Percentiles rank a stretch among this genome's conserved stretches.
Evolutionary conservation across 1,140 invertebrate genomes (phyloP).

Genomic region (Achroia grisella): DNA sequence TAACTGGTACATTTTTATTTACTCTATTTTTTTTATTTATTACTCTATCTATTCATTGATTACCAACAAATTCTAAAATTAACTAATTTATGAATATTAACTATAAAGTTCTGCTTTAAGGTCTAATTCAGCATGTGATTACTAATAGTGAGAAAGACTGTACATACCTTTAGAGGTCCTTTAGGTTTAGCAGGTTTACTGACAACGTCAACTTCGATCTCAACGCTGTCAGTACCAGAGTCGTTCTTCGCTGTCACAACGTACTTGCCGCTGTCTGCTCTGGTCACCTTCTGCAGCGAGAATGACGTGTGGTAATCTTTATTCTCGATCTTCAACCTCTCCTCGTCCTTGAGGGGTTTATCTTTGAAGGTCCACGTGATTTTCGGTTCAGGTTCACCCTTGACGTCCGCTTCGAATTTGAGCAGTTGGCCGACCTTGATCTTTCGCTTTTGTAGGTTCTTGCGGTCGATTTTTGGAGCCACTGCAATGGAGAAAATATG

Average conservation of each 20-base stretch:
- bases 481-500: conserved; percentile 69
- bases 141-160: not conserved
- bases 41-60: too few relatives aligned
- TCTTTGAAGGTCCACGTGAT: conserved; percentile 91
- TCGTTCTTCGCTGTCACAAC: conserved; percentile 94
- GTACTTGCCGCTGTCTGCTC: conserved; percentile 90
- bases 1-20: too few relatives aligned
- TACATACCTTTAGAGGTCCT: conserved; percentile 87
- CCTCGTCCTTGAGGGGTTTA: conserved; percentile 69
- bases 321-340: conserved; percentile 82
- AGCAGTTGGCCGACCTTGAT: conserved; percentile 90
- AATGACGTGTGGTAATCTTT: conserved; percentile 97
- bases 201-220: conserved; percentile 93
- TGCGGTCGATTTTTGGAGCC: conserved; percentile 96
- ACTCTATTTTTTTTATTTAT: too few relatives aligned
- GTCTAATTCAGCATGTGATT: too few relatives aligned
- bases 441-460: conserved; percentile 89
- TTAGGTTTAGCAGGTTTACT: conserved; percentile 88
- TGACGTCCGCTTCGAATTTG: conserved; percentile 91
- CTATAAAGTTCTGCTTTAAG: too few relatives aligned
- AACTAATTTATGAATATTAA: too few relatives aligned
- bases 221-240: conserved; percentile 93
- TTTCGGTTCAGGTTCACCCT: conserved; percentile 92
- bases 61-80: too few relatives aligned
- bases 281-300: conserved; percentile 85